phyloP scores from a whole-genome alignment of 2,888 invertebrate genomes.

The Pyralis farinalis region DNA sequence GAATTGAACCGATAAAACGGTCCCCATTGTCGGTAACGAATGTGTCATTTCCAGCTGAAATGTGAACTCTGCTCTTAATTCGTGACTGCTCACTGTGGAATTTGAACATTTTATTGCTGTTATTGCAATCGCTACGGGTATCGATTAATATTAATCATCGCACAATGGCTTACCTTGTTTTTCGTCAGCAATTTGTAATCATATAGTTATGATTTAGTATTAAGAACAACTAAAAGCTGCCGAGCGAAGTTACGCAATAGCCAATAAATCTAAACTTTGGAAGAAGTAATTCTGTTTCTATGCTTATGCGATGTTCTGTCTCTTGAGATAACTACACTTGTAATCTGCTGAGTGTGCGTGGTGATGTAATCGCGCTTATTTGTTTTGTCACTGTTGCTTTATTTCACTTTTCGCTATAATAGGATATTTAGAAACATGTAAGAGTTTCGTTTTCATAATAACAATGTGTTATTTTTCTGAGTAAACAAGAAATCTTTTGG shows the following conservation, averaged over 20 bases:
- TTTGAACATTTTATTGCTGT: slow-evolving; percentile 15
- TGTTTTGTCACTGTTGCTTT: slow-evolving; percentile 45
- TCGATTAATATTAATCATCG: slow-evolving; percentile 14
- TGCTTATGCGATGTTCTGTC: slow-evolving; percentile 64
- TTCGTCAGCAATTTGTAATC: slow-evolving; percentile 59
- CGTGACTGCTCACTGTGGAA: slow-evolving; percentile 36
- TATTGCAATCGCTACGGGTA: slow-evolving; percentile 10
- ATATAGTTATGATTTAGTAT: slow-evolving; percentile 67
- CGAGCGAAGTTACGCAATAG: slow-evolving; percentile 61
- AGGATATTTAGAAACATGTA: slow-evolving; percentile 41
- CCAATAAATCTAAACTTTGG: slow-evolving; percentile 75
- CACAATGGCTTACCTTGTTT: slow-evolving; percentile 35
- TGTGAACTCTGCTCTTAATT: slow-evolving; percentile 53
- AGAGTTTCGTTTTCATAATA: slow-evolving; percentile 36
- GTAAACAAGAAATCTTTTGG: slow-evolving; percentile 53
- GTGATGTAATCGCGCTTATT: slow-evolving; percentile 52
- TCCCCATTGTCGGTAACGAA: slow-evolving; percentile 63
- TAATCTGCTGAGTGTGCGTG: slow-evolving; percentile 61
- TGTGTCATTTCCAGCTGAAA: slow-evolving; percentile 68
- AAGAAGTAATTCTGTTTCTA: slow-evolving; percentile 70
- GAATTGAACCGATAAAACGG: slow-evolving; percentile 71
- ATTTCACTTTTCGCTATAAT: slow-evolving; percentile 39
- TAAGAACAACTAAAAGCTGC: slow-evolving; percentile 64
- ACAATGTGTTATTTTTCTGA: slow-evolving; percentile 40
- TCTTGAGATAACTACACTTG: slow-evolving; percentile 56